Conservation (phyloP, 2,113 vertebrate species). For the Corythaixoides concolor region DNA sequence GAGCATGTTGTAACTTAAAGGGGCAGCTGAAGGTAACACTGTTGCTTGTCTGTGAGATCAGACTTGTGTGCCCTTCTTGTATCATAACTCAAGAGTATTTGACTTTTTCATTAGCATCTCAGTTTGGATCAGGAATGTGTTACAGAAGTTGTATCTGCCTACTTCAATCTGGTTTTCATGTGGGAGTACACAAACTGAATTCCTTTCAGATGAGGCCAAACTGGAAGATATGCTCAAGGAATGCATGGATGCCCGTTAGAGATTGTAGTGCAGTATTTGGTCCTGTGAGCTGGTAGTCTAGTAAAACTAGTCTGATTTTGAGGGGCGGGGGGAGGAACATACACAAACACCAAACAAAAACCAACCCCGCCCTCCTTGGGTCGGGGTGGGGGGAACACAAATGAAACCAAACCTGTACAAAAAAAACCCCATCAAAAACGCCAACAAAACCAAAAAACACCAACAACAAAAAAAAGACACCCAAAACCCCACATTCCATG, state of each 20-base stretch:
- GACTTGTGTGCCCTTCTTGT: neutral
- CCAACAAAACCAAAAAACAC: no score
- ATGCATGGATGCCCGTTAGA: rapidly evolving
- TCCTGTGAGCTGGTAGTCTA: neutral
- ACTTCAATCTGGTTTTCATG: neutral
- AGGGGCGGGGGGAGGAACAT: neutral
- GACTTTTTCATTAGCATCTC: neutral
- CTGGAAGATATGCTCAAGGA: neutral
- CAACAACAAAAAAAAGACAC: no score
- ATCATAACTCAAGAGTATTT: neutral
- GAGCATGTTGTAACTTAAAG: neutral
- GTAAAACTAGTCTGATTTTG: neutral
- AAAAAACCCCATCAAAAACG: no score
- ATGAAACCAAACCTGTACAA: no score
- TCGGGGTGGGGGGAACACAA: no score
- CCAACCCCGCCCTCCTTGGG: no score
- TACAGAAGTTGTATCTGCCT: neutral
- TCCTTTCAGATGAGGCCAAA: neutral
- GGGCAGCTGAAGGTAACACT: neutral
- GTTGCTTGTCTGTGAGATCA: neutral
- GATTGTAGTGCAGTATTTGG: neutral
- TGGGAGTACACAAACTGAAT: neutral
- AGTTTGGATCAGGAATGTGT: neutral
- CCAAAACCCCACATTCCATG: no score
- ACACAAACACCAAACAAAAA: neutral